Evolutionary conservation across 2,797 vertebrate species (phyloP).

Genomic region (Phataginus tetradactyla): DNA sequence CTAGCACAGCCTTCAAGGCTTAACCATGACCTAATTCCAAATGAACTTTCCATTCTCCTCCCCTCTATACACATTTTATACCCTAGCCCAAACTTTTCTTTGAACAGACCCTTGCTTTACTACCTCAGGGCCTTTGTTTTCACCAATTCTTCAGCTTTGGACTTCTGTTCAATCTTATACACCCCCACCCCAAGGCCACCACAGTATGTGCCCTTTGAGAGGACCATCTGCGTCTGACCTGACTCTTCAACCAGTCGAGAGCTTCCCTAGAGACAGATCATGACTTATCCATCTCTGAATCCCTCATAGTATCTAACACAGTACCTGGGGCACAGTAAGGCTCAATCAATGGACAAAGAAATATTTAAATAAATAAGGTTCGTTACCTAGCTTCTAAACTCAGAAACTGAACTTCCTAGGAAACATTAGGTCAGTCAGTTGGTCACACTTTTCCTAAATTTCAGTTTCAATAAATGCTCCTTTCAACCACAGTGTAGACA

Average conservation of each 20-base stretch:
- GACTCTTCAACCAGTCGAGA: neutral
- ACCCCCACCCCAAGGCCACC: neutral
- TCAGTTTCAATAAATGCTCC: constrained; percentile 42
- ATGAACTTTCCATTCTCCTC: neutral
- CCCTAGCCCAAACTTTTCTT: neutral
- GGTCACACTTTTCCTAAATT: constrained; percentile 46
- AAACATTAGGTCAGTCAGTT: constrained; percentile 38
- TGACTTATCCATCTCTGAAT: neutral
- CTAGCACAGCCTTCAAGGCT: neutral
- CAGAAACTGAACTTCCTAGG: constrained; percentile 48
- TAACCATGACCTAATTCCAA: neutral
- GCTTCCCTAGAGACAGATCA: neutral
- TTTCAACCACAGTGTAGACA: constrained; percentile 18
- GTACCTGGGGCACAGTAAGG: constrained; percentile 35
- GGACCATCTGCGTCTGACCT: neutral
- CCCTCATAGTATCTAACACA: neutral
- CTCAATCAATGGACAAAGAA: constrained; percentile 49
- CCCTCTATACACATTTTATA: neutral
- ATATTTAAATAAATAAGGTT: neutral
- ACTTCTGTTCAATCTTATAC: neutral
- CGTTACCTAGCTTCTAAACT: neutral
- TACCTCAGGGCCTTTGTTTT: neutral
- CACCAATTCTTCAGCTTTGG: neutral
- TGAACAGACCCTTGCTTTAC: neutral
- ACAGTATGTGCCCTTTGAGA: neutral